Conservation (phyloP, 2,113 vertebrate species). For the Trinectes maculatus region DNA sequence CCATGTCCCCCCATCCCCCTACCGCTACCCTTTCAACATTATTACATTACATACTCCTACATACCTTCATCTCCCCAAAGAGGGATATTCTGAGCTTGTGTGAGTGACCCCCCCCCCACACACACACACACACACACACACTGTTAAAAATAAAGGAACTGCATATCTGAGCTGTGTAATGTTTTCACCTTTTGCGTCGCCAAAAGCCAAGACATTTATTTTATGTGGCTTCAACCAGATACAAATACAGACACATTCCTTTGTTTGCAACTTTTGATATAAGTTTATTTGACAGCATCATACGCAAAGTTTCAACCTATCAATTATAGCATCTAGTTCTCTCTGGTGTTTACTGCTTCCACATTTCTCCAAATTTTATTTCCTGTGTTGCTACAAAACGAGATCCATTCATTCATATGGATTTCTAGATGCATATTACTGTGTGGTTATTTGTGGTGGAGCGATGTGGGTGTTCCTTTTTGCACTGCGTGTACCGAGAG, state of each 20-base stretch:
- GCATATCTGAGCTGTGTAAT: constrained; percentile 65
- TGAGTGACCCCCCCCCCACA: constrained; percentile 53
- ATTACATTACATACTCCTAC: background rate
- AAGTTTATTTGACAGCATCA: constrained; percentile 15
- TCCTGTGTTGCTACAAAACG: background rate
- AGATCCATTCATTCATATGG: background rate
- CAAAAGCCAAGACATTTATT: constrained; percentile 8
- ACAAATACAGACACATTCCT: constrained; percentile 26
- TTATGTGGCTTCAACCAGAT: background rate
- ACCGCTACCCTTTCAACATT: background rate
- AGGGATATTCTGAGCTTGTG: constrained; percentile 54
- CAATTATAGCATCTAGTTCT: constrained; percentile 2
- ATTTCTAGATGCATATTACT: constrained; percentile 5
- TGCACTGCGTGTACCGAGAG: background rate
- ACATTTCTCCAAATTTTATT: constrained; percentile 8
- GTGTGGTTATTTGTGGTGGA: constrained; percentile 7
- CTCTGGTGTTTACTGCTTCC: constrained; percentile 2
- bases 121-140: no score
- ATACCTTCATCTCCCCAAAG: constrained; percentile 23
- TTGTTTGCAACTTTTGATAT: constrained; percentile 14
- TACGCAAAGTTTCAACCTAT: constrained; percentile 43
- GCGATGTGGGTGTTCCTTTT: background rate
- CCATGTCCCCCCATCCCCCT: background rate
- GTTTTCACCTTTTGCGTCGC: constrained; percentile 48
- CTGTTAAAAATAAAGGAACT: constrained; percentile 55